A percentile compares a stretch with the other conserved stretches of the same genome.
These are phyloP conservation scores for Aphidius ervi DNA, from an alignment of 1,140 invertebrate species.

Conservation along the genomic window DNA sequence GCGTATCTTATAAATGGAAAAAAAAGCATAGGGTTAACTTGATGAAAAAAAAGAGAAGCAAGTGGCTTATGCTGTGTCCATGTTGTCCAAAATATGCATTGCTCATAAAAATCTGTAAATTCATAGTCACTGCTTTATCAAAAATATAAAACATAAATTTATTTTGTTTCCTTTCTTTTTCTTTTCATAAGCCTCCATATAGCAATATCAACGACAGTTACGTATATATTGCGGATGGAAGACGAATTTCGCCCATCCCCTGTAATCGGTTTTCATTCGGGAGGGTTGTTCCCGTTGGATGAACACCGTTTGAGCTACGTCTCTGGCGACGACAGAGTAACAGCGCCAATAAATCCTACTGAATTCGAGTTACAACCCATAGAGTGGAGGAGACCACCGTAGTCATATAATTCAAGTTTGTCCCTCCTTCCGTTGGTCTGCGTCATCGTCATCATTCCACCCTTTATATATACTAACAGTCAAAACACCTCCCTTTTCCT, in stretches of 20 bases:
- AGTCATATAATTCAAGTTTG: conserved; percentile 35
- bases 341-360: conserved; percentile 39
- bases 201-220: no score
- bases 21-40: neutral
- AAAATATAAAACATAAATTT: no score
- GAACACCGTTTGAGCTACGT: conserved; percentile 27
- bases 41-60: no score
- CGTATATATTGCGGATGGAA: no score
- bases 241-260: conserved; percentile 7
- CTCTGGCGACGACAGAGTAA: conserved; percentile 37
- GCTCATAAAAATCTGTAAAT: no score
- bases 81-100: no score
- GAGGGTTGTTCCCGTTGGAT: conserved; percentile 32
- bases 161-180: no score
- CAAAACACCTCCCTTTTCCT: neutral
- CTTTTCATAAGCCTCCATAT: no score
- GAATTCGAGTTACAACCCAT: conserved; percentile 38
- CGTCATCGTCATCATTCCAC: conserved; percentile 12
- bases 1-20: conserved; percentile 27
- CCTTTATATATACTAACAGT: neutral
- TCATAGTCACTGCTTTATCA: no score
- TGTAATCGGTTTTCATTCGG: conserved; percentile 23
- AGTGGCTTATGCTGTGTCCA: no score
- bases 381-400: conserved; percentile 27
- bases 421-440: conserved; percentile 15